Base-by-base conservation (phyloP, 2,113 vertebrate genomes). In the Aphelocoma coerulescens region DNA sequence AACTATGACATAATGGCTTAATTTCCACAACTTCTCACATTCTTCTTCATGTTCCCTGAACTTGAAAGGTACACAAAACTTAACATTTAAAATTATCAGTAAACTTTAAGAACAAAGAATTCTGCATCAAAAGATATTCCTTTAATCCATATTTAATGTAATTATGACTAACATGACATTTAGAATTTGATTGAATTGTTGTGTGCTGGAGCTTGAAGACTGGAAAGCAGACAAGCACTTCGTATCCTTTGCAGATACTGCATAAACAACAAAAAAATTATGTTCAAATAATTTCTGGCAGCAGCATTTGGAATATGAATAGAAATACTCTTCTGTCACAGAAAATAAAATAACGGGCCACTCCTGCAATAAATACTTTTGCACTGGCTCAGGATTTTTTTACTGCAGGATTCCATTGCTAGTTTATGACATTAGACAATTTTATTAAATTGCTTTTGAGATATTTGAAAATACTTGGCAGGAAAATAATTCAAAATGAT, bases 111-210 rank as follows among this genome's bases (percentile, higher is more conserved):
- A 96, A 87, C 48, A 95, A 95, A 86, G 84, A 66, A 48, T 51
- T 94, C 61, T 66, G 19, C 52, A 68, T 94, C 66, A 85, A 76
- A 96, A 44, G 8, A 30, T 75, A 81, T 26, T 77, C 16, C 30
- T 96, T 96, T 95, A 89, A 93, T 95, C 51, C 15, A 66, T 95
- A 88, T 96, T 95, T 97, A 91, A 95, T 92, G 48, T 44, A 91
- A 93, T 92, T 83, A 91, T 89, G 48, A 87, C 55, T 89, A 84
- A 79, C 37, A 74, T 93, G 90, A 91, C 55, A 85, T 68, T 85
- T 75, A 85, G 73, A 78, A 88, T 83, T 88, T 89, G 49, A 69
- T 88, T 90, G 88, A 58, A 48, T 88, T 74, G 43, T 93, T 89
- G 18, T 72, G 49, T 92, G 61, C 61, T 65, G 73, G 22, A 81